Percentiles rank a stretch among this genome's conserved stretches.
These are phyloP conservation scores for Chloroclysta siterata DNA, from an alignment of 2,888 invertebrate species.

Conservation along the genomic window DNA sequence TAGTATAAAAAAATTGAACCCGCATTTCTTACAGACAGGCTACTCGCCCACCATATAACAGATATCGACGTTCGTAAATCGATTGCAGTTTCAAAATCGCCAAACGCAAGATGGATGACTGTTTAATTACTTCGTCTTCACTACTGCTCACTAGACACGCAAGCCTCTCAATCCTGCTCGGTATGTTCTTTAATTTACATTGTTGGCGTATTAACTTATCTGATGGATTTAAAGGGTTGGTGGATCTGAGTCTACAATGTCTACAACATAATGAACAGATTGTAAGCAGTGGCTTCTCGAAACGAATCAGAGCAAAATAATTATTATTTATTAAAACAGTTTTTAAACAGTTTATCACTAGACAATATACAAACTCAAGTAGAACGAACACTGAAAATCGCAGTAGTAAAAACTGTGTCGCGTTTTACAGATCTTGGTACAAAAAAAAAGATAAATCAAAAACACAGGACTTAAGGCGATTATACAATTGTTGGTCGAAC, in stretches of 20 bases:
- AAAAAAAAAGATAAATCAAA: too few species aligned
- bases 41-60: conserved; percentile 4
- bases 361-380: too few species aligned
- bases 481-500: too few species aligned
- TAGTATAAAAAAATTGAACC: too few species aligned
- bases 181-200: conserved; percentile 28
- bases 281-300: not conserved
- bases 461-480: too few species aligned
- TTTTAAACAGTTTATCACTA: too few species aligned
- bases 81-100: conserved; percentile 35
- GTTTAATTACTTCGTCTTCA: conserved; percentile 42
- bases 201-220: conserved; percentile 30
- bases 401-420: too few species aligned
- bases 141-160: conserved; percentile 35
- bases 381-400: too few species aligned
- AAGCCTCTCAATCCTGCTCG: conserved; percentile 31
- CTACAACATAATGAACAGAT: not conserved
- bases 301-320: too few species aligned
- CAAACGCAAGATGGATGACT: conserved; percentile 40
- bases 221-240: conserved; percentile 6
- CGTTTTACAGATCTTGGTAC: too few species aligned
- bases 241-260: not conserved
- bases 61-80: conserved; percentile 17
- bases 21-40: not conserved
- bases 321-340: too few species aligned